Evolutionary conservation across 2,797 vertebrate species (phyloP).

Genomic region (Pipistrellus nathusii): DNA sequence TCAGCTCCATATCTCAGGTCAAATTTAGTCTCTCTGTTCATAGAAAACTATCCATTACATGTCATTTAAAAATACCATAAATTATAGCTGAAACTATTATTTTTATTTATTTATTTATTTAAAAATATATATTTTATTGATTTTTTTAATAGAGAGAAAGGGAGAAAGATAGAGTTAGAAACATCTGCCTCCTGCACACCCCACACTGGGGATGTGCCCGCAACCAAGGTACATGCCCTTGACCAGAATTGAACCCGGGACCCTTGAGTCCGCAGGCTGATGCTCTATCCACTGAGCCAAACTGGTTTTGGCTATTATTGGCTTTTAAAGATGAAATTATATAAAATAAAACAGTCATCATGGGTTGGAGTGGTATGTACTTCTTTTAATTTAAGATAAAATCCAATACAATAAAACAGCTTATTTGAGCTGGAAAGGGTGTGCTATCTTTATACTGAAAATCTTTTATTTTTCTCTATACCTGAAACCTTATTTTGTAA

Average conservation of each 20-base stretch:
- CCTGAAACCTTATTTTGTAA: slow-evolving; percentile 80
- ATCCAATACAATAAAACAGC: slow-evolving; percentile 82
- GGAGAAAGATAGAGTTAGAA: too few relatives aligned
- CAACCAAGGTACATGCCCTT: too few relatives aligned
- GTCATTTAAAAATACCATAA: slow-evolving; percentile 73
- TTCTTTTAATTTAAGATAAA: slow-evolving; percentile 83
- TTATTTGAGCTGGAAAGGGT: slow-evolving; percentile 81
- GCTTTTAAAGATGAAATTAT: slow-evolving; percentile 73
- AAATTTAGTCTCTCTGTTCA: slow-evolving; percentile 60
- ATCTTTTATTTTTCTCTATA: slow-evolving; percentile 78
- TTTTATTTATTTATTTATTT: not conserved
- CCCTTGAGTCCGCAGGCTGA: too few relatives aligned
- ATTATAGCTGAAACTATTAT: slow-evolving; percentile 56
- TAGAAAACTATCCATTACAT: slow-evolving; percentile 70
- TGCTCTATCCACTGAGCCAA: too few relatives aligned
- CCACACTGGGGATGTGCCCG: too few relatives aligned
- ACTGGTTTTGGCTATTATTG: slow-evolving; percentile 14
- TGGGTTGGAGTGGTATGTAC: slow-evolving; percentile 59
- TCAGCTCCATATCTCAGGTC: slow-evolving; percentile 73
- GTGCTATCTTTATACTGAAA: slow-evolving; percentile 81
- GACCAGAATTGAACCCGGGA: too few relatives aligned
- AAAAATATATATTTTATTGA: too few relatives aligned
- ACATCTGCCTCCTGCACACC: too few relatives aligned
- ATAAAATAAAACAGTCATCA: slow-evolving; percentile 72
- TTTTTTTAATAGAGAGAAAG: too few relatives aligned